Conservation (phyloP, 2,113 vertebrate species). For the Stigmatopora nigra region DNA sequence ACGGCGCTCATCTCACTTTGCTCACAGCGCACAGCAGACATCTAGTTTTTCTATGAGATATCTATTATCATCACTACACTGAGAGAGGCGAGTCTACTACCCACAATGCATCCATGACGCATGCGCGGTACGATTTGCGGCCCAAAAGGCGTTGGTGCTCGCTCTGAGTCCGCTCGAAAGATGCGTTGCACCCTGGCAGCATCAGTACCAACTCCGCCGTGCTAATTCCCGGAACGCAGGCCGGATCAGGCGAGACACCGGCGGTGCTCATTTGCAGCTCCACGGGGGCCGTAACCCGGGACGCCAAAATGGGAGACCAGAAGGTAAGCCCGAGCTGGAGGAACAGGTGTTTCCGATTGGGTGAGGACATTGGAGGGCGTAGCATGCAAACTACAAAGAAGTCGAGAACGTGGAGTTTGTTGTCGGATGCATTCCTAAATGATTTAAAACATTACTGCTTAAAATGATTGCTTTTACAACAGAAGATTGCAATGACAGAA, state of each 20-base stretch:
- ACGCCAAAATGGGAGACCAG: slow-evolving; percentile 67
- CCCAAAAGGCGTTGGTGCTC: slow-evolving; percentile 56
- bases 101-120: slow-evolving; percentile 52
- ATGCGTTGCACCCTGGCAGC: slow-evolving; percentile 66
- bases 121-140: slow-evolving; percentile 51
- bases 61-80: neutral
- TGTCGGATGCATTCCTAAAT: slow-evolving; percentile 3
- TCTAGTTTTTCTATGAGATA: too few relatives aligned
- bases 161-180: slow-evolving; percentile 48
- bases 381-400: slow-evolving; percentile 61
- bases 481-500: neutral
- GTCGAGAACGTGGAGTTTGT: slow-evolving; percentile 29
- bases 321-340: slow-evolving; percentile 60
- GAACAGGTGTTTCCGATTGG: slow-evolving; percentile 56
- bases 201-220: slow-evolving; percentile 62
- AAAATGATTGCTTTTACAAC: neutral
- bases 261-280: slow-evolving; percentile 22
- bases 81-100: slow-evolving; percentile 39
- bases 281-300: slow-evolving; percentile 21
- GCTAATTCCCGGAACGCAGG: slow-evolving; percentile 21
- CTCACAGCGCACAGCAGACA: too few relatives aligned
- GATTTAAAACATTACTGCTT: neutral
- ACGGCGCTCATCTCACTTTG: too few relatives aligned
- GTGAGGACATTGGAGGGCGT: slow-evolving; percentile 45
- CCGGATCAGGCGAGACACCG: slow-evolving; percentile 10